Base-by-base conservation (phyloP, 2,888 invertebrate genomes). In the Toxonevra muliebris region DNA sequence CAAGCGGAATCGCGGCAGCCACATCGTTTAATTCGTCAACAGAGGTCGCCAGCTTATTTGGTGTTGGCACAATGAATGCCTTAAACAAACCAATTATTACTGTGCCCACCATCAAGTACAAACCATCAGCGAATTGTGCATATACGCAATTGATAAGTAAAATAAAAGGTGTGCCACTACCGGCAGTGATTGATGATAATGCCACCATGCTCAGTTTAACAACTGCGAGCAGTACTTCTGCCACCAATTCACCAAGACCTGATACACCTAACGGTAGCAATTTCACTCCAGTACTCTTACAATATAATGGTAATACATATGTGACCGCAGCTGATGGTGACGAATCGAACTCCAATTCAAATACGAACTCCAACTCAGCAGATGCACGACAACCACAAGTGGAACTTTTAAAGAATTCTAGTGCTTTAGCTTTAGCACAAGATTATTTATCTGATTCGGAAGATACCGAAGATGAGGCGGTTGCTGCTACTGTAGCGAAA, bases 141-240 rank as follows among this genome's bases (percentile, higher is more conserved):
- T 96, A 96, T 85, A 93, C 93, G 10, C 91, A 94, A 88, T 87
- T 96, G 73, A 93, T 96, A 55, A 93, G 92, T 77, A 92, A 93
- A 84, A 94, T 96, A 78, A 92, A 93, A 69, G 93, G 93, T 43
- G 89, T 88, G n/a, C 85, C 86, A 19, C 71, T 85, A 13, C 83
- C 84, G 17, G 65, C 78, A 4, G 76, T 77, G 11, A 71, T 79
- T 57, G 80, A 82, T 48, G 80, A 82, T 40, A 43, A 53, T 30
- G 66, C 60, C 9, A 71, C 70, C 50, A 50, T 68, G n/a, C 76
- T 79, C 19, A 69, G 72, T 58, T 65, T 61, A 53, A 65, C 64
- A 8, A 66, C 65, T 59, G 66, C 68, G 52, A 70, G 78, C 65
- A 75, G 76, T 69, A 78, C 78, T 19, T 66, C 54, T 1, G 75